These are phyloP conservation scores for Tympanuchus pallidicinctus DNA, from an alignment of 2,113 vertebrate genomes.

Conservation along the genomic window DNA sequence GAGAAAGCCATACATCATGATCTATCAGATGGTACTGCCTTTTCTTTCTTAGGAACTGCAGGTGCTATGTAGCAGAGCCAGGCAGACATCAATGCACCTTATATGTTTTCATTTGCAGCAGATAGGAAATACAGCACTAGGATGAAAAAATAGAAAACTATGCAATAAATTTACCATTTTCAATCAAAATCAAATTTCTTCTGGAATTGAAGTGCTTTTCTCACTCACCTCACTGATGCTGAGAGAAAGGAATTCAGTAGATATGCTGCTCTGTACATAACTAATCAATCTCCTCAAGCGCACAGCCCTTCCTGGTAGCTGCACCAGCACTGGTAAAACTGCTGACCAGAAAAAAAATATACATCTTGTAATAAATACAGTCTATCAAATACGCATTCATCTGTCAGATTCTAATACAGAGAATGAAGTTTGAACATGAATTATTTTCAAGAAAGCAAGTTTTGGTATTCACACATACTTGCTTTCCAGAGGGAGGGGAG, in stretches of 20 bases:
- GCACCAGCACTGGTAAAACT: background rate
- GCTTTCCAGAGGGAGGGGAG: background rate
- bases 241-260: background rate
- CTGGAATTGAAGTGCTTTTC: background rate
- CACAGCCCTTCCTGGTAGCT: background rate
- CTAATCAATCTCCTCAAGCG: background rate
- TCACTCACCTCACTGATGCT: background rate
- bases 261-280: background rate
- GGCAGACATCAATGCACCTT: background rate
- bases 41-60: background rate
- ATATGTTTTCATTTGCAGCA: background rate
- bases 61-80: accelerated
- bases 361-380: background rate
- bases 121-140: background rate
- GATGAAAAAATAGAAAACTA: background rate
- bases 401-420: background rate
- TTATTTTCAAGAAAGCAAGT: background rate
- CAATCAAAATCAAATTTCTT: constrained; percentile 26
- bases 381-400: background rate
- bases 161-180: background rate
- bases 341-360: background rate
- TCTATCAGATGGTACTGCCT: background rate
- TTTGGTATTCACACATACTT: background rate
- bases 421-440: background rate
- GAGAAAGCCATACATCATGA: background rate